Evolutionary conservation across 2,113 vertebrate genomes (phyloP), one percentile per base, ranked within the genome.

Genomic region (Ptyas mucosa): DNA sequence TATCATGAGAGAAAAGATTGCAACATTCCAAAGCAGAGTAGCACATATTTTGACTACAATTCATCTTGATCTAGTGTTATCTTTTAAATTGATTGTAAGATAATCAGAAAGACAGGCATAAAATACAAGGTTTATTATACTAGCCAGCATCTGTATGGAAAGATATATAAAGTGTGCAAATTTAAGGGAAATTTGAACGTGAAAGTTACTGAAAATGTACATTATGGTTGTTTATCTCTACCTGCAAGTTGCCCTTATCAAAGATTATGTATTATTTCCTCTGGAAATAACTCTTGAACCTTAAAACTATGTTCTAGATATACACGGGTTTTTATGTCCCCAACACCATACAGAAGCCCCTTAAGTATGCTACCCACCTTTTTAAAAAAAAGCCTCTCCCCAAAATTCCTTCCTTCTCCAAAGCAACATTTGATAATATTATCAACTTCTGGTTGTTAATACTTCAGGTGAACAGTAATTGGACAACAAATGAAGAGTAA

Each of bases 1-100:
- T 94, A 57, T 55, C 94, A 81, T 21, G 94, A 95, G 93, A 94
- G 94, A 93, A 95, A 93, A 96, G 95, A 96, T 94, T 92, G 94
- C 94, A 94, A 97, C 97, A 95, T 97, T 97, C 96, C 95, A 94
- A 95, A 95, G 57, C 95, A 94, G 95, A 97, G 92, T 94, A 96
- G 97, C 97, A 95, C 97, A 94, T 97, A 94, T 95, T 61, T 93
- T 96, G 94, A 97, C 97, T 93, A 95, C 95, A 94, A 95, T 95
- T 96, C 94, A 93, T 95, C 94, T 96, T 93, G 95, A 95, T 96
- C n/a, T 92, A 94, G 93, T 96, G 93, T 97, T 26, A 39, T 43
- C 75, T 81, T 81, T 81, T 81, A 43, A 43, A 81, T 46, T 64
- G 55, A 85, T 39, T 87, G 55, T 87, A 64, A 49, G 46, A 55